phyloP scores from a whole-genome alignment of 2,888 invertebrate species.

The Bedellia somnulentella region DNA sequence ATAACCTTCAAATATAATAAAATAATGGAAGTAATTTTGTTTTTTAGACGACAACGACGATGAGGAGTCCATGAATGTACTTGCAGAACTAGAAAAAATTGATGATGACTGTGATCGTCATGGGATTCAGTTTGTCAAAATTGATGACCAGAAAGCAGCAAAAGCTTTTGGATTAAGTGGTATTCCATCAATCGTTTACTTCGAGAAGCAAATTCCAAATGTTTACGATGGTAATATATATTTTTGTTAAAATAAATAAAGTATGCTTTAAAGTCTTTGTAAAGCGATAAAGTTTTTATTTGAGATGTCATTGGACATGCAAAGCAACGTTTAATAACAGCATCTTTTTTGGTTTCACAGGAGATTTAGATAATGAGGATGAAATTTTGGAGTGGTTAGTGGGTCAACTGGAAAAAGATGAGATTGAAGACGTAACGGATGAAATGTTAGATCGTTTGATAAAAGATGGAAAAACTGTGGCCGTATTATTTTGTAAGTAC shows the following conservation, averaged over 20 bases:
- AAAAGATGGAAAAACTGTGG: constrained; percentile 85
- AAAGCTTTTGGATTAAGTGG: constrained; percentile 84
- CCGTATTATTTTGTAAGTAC: constrained; percentile 86
- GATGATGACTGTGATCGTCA: constrained; percentile 92
- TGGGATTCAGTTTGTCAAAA: constrained; percentile 91
- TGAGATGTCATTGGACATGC: too few species aligned
- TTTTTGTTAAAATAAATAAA: not conserved
- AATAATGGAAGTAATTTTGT: not conserved
- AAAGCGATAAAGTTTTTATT: too few species aligned
- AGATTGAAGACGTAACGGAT: constrained; percentile 93
- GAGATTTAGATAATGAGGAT: constrained; percentile 86
- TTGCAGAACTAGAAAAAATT: constrained; percentile 87
- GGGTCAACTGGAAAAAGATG: constrained; percentile 85
- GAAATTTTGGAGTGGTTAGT: constrained; percentile 87
- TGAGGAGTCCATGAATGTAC: constrained; percentile 82
- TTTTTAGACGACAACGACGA: constrained; percentile 89
- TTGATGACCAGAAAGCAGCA: constrained; percentile 83
- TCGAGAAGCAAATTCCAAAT: constrained; percentile 91
- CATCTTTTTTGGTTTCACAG: too few species aligned
- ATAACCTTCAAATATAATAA: not conserved
- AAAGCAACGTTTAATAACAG: too few species aligned
- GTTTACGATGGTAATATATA: constrained; percentile 77
- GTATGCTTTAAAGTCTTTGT: too few species aligned
- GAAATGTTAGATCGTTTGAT: constrained; percentile 90
- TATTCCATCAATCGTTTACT: constrained; percentile 86